Percentiles rank a stretch among this genome's conserved stretches.
These are phyloP conservation scores for Cyanistes caeruleus DNA, from an alignment of 2,113 vertebrate genomes.

Conservation along the genomic window DNA sequence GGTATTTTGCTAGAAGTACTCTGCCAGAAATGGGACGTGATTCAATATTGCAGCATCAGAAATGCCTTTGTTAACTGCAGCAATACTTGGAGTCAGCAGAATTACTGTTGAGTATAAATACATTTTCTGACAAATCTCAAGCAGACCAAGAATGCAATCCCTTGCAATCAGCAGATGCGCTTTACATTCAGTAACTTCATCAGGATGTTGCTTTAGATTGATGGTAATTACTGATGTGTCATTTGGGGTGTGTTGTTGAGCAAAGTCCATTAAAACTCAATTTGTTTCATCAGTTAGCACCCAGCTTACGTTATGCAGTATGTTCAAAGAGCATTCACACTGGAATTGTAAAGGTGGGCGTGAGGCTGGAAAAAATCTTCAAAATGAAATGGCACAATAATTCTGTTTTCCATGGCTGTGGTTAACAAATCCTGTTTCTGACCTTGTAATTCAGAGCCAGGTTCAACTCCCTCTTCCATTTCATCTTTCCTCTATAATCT, in stretches of 20 bases:
- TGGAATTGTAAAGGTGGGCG: not conserved
- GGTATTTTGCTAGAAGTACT: conserved; percentile 46
- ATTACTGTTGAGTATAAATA: conserved; percentile 56
- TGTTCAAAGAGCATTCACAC: not conserved
- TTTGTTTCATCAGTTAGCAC: conserved; percentile 47
- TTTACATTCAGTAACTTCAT: conserved; percentile 19
- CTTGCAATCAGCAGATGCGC: conserved; percentile 44
- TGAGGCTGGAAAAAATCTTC: not conserved
- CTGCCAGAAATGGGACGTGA: conserved; percentile 45
- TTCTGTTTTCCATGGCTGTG: not conserved
- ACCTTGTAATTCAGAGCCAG: not conserved
- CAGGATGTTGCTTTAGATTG: conserved; percentile 52
- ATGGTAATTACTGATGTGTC: conserved; percentile 46
- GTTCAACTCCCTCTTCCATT: not conserved
- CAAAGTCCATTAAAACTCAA: conserved; percentile 54
- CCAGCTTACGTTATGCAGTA: not conserved
- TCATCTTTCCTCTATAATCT: not conserved
- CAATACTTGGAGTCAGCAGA: conserved; percentile 52
- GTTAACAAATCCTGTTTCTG: not conserved
- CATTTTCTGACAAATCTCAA: conserved; percentile 45
- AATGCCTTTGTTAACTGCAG: conserved; percentile 52
- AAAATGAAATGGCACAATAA: not conserved
- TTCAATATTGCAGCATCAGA: conserved; percentile 53
- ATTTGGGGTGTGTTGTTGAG: conserved; percentile 51
- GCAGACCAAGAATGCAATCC: conserved; percentile 17